Evolutionary conservation across 2,797 vertebrate genomes (phyloP).

Genomic region (Falco rusticolus): DNA sequence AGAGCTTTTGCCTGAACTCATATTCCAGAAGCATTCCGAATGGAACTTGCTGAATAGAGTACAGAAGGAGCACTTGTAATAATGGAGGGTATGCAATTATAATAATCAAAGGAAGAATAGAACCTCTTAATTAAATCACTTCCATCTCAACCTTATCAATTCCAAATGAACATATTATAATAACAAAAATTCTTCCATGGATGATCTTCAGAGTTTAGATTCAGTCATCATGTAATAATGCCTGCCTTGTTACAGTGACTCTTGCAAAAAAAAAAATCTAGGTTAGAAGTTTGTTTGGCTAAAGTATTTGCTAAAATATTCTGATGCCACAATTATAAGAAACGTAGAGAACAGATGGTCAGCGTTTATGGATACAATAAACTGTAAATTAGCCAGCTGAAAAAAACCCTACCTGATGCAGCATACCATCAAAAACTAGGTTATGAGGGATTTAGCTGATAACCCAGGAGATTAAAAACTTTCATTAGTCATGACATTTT

Average conservation of each 20-base stretch:
- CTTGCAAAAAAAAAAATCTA: not conserved
- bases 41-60: not conserved
- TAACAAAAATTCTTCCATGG: not conserved
- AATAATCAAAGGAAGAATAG: not conserved
- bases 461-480: constrained; percentile 50
- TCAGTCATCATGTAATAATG: not conserved
- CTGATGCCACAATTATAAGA: not conserved
- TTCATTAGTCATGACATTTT: constrained; percentile 46
- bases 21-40: not conserved
- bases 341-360: constrained; percentile 35
- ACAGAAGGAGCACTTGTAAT: not conserved
- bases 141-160: not conserved
- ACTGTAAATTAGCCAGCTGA: constrained; percentile 27
- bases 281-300: not conserved
- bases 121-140: constrained; percentile 19
- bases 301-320: constrained; percentile 8
- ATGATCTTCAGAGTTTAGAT: not conserved
- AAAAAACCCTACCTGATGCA: constrained; percentile 33
- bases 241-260: not conserved
- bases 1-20: not conserved
- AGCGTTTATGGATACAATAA: constrained; percentile 23
- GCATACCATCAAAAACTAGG: constrained; percentile 44
- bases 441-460: constrained; percentile 41
- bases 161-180: not conserved
- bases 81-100: not conserved